Evolutionary conservation across 2,797 vertebrate species (phyloP), one percentile per base, ranked within the genome.

Genomic region (Pristis pectinata): DNA sequence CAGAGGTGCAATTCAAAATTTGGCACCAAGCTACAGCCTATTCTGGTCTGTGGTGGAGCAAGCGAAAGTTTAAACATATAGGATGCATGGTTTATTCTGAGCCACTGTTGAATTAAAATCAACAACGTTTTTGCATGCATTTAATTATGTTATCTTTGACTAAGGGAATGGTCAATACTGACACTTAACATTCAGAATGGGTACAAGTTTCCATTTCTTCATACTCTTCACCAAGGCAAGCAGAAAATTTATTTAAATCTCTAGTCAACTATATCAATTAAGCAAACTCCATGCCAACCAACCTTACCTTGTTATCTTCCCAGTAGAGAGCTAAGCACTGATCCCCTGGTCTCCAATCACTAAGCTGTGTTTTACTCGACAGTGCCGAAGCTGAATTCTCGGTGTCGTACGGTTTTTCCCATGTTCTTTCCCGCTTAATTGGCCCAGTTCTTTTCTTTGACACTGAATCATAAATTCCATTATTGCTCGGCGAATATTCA

Each of bases 271-370:
- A 1, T 49, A 70, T 30, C 37, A 93, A 49, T 49, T 74, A 74
- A 15, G 11, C 22, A 49, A 93, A 74, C 1, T 34, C 67, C 67
- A 30, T 7, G 27, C 72, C 44, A 94, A 49, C 49, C 19, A 82
- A 82, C 67, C 96, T 95, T 97, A 99, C 99, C 99, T 99, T 99
- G 96, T 98, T 98, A 96, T 99, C 99, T 96, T 99, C 99, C 99
- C 99, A 99, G 96, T 99, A 99, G 95, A 99, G 98, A 89, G 99
- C 99, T 96, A 99, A 97, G 96, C 99, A 99, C 96, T 98, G 98
- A 96, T 99, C 98, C 94, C 99, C 99, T 27, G 98, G 98, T 97
- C 98, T 99, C 99, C 98, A 99, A 94, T 96, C 96, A 96, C 97
- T 95, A 95, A 95, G 74, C 76, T 95, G 95, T 53, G 92, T 95